Base-by-base conservation (phyloP, 2,797 vertebrate genomes). In the Dicrostonyx torquatus region DNA sequence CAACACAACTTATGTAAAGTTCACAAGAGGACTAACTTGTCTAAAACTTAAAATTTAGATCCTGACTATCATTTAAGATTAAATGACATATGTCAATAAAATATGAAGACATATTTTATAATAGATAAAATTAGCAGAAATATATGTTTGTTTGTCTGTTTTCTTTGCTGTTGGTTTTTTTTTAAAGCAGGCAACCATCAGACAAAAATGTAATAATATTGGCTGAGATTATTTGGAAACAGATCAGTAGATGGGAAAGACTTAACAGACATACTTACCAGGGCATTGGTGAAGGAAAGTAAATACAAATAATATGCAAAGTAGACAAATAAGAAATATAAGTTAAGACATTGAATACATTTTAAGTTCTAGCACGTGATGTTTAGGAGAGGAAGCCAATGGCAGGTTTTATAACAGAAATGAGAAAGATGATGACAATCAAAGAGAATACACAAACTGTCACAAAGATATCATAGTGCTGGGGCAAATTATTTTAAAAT, bases 31-130 rank as follows among this genome's bases (percentile, higher is more conserved):
- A 79, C 20, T 83, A 75, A 82, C 26, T 90, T 8, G 93, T 73
- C 64, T 93, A 73, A 96, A 92, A 90, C 90, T 80, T 92, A 93
- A 86, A 95, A 95, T 76, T 96, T 55, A 91, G 64, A 91, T 94
- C 43, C 66, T 18, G 48, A 43, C 24, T 34, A 90, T 92, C 70
- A 75, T 96, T 18, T 92, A 88, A 17, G 83, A 45, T 62, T n/a
- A n/a, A n/a, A n/a, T n/a, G n/a, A n/a, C n/a, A n/a, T n/a, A n/a
- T n/a, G n/a, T n/a, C n/a, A n/a, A n/a, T n/a, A n/a, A 97, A 94
- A 87, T 89, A 70, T 92, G 70, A 89, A 96, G 77, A 92, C 5
- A 86, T 2, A 89, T 80, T 97, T 96, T 94, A 95, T 62, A 93
- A 76, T 40, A 7, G 17, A 80, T 34, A 14, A 43, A 11, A 55